These are phyloP conservation scores for Micromesistius poutassou DNA, from an alignment of 2,797 vertebrate genomes.

Conservation along the genomic window DNA sequence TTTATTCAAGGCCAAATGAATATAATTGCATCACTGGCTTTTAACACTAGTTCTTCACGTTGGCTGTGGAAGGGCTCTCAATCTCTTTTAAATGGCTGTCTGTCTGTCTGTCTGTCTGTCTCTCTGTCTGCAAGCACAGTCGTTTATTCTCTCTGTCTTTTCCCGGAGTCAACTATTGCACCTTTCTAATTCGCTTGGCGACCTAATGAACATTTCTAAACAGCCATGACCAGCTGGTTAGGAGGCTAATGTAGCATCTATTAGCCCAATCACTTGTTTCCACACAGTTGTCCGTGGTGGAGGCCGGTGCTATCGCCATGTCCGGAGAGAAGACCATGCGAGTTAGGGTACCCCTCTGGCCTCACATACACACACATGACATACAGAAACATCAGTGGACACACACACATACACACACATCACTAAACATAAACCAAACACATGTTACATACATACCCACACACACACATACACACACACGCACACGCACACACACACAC, in stretches of 20 bases:
- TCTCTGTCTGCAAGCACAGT: not conserved
- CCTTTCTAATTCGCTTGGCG: conserved; percentile 64
- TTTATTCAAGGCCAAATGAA: conserved; percentile 68
- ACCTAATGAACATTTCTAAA: conserved; percentile 81
- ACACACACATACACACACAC: conserved; percentile 19
- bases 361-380: conserved; percentile 19
- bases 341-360: conserved; percentile 11
- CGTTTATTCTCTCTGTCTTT: conserved; percentile 8
- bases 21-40: conserved; percentile 73
- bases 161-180: conserved; percentile 67
- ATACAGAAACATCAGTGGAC: conserved; percentile 14
- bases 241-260: conserved; percentile 77
- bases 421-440: too few relatives aligned
- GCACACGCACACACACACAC: conserved; percentile 1
- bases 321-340: conserved; percentile 53
- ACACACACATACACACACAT: conserved; percentile 22
- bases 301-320: conserved; percentile 46
- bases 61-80: conserved; percentile 59
- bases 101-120: not conserved
- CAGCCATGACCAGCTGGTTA: conserved; percentile 79
- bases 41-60: conserved; percentile 70
- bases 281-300: conserved; percentile 61
- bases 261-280: conserved; percentile 76
- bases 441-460: too few relatives aligned
- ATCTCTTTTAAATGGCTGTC: conserved; percentile 5